Conservation (phyloP, 1,140 invertebrate species). For the Pantala flavescens region DNA sequence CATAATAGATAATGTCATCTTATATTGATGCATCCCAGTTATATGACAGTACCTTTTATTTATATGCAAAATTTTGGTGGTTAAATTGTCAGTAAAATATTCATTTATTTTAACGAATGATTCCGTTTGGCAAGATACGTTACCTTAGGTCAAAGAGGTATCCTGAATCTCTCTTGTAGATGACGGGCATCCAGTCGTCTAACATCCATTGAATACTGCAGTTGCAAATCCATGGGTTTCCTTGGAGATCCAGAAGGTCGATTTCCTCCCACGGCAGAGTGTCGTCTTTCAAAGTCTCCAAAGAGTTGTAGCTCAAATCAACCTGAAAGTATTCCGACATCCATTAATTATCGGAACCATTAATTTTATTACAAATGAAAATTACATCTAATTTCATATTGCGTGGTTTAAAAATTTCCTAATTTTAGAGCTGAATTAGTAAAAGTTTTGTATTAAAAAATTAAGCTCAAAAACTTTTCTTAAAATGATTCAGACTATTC, state of each 20-base stretch:
- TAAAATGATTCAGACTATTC: too few species aligned
- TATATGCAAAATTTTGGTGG: too few species aligned
- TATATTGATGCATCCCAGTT: too few species aligned
- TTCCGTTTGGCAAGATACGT: neutral
- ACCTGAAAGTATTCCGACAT: constrained; percentile 39
- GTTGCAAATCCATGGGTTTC: constrained; percentile 65
- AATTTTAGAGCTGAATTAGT: too few species aligned
- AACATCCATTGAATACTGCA: constrained; percentile 63
- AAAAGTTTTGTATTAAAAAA: too few species aligned
- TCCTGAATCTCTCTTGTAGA: constrained; percentile 32
- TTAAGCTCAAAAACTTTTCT: too few species aligned
- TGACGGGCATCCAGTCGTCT: constrained; percentile 41
- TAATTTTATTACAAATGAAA: constrained; percentile 28
- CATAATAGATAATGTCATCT: too few species aligned
- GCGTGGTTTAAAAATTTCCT: constrained; percentile 28
- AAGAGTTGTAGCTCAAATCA: constrained; percentile 53
- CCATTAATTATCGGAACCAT: constrained; percentile 34
- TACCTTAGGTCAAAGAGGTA: constrained; percentile 37
- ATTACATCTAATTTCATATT: constrained; percentile 33
- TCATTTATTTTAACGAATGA: too few species aligned
- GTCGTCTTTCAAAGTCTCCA: constrained; percentile 40
- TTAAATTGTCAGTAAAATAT: too few species aligned
- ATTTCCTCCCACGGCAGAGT: constrained; percentile 57
- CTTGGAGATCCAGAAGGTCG: constrained; percentile 46
- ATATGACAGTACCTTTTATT: too few species aligned